Evolutionary conservation across 2,797 vertebrate species (phyloP).

Genomic region (Meriones psammophilus): DNA sequence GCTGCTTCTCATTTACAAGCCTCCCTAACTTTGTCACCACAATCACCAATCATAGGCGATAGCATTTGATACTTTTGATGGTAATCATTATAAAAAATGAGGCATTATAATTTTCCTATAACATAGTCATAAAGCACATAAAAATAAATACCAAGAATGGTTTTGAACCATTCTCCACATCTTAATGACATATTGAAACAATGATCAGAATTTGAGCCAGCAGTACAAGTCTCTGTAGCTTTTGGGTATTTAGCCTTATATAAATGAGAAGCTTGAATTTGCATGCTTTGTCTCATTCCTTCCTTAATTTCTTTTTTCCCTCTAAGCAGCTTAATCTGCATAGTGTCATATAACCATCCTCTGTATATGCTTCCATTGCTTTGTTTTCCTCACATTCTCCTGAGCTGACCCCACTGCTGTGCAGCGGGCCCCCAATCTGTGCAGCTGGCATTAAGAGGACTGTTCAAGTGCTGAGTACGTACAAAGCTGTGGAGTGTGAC

Average conservation of each 20-base stretch:
- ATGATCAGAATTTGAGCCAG: not conserved
- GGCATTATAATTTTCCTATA: not conserved
- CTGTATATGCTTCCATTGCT: not conserved
- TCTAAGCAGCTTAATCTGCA: not conserved
- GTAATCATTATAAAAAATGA: not conserved
- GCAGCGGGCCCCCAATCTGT: not conserved
- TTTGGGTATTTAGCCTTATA: not conserved
- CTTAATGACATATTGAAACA: not conserved
- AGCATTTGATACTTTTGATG: not conserved
- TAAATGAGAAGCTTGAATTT: not conserved
- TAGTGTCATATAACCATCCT: not conserved
- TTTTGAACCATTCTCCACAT: not conserved
- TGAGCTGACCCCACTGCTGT: not conserved
- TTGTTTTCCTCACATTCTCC: not conserved
- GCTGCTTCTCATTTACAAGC: not conserved
- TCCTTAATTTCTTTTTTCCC: not conserved
- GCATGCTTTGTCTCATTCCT: not conserved
- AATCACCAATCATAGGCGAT: not conserved
- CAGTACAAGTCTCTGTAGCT: not conserved
- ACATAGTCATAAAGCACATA: not conserved
- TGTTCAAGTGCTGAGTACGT: not conserved
- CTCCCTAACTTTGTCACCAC: not conserved
- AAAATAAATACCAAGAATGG: not conserved
- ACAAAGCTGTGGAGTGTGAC: not conserved
- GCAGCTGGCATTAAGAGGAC: not conserved